Conservation (phyloP, 2,113 vertebrate species). For the Channa maculata region DNA sequence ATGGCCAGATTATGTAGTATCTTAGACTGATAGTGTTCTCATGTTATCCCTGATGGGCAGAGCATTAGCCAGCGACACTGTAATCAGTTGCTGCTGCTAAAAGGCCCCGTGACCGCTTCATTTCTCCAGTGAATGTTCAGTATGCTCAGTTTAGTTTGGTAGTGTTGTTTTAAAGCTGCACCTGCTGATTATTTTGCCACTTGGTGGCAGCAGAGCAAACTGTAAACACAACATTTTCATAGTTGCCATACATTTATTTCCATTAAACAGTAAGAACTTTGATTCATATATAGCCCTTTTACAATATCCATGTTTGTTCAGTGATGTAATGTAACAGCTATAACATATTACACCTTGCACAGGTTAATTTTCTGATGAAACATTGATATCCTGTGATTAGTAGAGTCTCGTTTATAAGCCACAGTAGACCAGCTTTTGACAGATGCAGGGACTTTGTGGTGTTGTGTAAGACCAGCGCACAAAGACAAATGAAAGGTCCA, state of each 20-base stretch:
- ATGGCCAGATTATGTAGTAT: constrained; percentile 46
- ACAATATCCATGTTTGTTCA: too few species aligned
- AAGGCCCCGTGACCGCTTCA: neutral
- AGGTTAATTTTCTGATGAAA: too few species aligned
- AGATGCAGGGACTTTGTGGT: too few species aligned
- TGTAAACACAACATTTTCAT: neutral
- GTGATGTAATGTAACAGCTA: too few species aligned
- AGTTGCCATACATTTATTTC: neutral
- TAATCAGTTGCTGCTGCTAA: constrained; percentile 12
- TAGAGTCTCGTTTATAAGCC: too few species aligned
- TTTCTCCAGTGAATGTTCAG: neutral
- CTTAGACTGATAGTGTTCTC: constrained; percentile 51
- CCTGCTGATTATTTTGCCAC: neutral
- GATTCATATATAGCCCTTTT: too few species aligned
- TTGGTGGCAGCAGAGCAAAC: neutral
- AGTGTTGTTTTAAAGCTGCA: constrained; percentile 3
- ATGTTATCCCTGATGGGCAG: constrained; percentile 25
- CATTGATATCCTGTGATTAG: too few species aligned
- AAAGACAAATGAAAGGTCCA: too few species aligned
- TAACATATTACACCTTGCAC: too few species aligned
- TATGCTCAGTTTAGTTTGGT: neutral
- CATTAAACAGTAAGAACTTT: too few species aligned
- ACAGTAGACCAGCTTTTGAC: too few species aligned
- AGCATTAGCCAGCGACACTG: constrained; percentile 9
- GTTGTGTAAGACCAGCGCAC: too few species aligned